These are phyloP conservation scores for Tetragonula carbonaria DNA, from an alignment of 2,888 invertebrate species.

Conservation along the genomic window DNA sequence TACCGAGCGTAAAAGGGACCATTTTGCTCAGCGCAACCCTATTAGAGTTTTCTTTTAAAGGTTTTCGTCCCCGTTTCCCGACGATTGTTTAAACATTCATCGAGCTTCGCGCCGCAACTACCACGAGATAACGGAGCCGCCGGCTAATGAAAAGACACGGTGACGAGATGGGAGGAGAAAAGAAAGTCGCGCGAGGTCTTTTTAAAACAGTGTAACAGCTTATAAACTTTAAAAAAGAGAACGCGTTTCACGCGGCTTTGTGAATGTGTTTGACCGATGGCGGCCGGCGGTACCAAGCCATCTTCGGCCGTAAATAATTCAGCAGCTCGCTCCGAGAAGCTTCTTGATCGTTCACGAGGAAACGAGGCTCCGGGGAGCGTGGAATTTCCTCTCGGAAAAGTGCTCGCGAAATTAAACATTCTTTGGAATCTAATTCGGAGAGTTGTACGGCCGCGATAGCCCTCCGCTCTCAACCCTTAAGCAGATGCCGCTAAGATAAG, in stretches of 20 bases:
- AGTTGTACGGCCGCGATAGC: background rate
- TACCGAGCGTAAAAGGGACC: background rate
- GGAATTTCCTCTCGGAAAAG: slow-evolving; percentile 7
- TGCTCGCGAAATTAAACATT: slow-evolving; percentile 29
- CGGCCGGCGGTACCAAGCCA: slow-evolving; percentile 2
- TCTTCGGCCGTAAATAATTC: slow-evolving; percentile 57
- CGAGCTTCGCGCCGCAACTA: background rate
- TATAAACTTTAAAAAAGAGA: slow-evolving; percentile 38
- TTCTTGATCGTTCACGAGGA: slow-evolving; percentile 23
- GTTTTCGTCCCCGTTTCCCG: background rate
- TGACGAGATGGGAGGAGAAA: slow-evolving; percentile 14
- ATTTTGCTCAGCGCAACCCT: slow-evolving; percentile 4
- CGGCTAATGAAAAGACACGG: slow-evolving; percentile 33
- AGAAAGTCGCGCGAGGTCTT: background rate
- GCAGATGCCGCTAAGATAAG: background rate
- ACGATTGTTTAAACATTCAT: slow-evolving; percentile 31
- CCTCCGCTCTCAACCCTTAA: background rate
- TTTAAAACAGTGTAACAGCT: background rate
- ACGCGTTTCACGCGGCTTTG: slow-evolving; percentile 19
- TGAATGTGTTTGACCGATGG: slow-evolving; percentile 56
- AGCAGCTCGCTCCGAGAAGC: slow-evolving; percentile 6
- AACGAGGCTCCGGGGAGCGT: slow-evolving; percentile 17
- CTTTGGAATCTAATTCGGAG: background rate
- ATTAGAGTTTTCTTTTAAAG: background rate
- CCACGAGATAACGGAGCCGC: background rate